Evolutionary conservation across 2,888 invertebrate species (phyloP), one percentile per base, ranked within the genome.

Genomic region (Azorinus chamasolen): DNA sequence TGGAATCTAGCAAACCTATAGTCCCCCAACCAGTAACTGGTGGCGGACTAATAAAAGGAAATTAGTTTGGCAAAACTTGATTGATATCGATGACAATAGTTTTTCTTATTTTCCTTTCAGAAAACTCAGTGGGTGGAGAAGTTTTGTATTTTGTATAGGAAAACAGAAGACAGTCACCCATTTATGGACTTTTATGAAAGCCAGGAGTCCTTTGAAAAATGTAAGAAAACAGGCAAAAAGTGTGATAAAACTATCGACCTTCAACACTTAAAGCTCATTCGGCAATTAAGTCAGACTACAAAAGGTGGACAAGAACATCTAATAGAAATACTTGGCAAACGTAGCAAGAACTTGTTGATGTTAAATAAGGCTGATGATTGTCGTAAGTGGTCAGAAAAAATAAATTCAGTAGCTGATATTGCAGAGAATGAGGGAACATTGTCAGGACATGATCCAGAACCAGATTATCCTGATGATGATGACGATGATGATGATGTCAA

Each of bases 271-370:
- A 75, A 65, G 61, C 16, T 24, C 2, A 48, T 80, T 12, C 72
- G n/a, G 39, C 68, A 50, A 10, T 68, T 68, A 22, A 63, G 48
- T 46, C 59, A 75, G 46, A 37, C 43, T n/a, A 55, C 65, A 8
- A 65, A 58, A 43, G 65, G 69, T 22, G 71, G 55, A 16, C 46
- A 54, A 12, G 74, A 79, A 18, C 53, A 62, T 25, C 53, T 50
- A 5, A 77, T 85, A 25, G 83, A 81, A 70, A 65, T 85, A 43
- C 61, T 57, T 14, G 61, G 69, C n/a, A 77, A 63, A 45, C 72
- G 51, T 37, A 72, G 83, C 20, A 83, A 81, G 51, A 55, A 69
- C 27, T 41, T 48, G 14, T 71, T 86, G 18, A 45, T 65, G 53
- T 63, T 79, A 5, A 70, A 75, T 2, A 65, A 37, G 2, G 70